Evolutionary conservation across 2,888 invertebrate genomes (phyloP).

Genomic region (Drosophila colorata): DNA sequence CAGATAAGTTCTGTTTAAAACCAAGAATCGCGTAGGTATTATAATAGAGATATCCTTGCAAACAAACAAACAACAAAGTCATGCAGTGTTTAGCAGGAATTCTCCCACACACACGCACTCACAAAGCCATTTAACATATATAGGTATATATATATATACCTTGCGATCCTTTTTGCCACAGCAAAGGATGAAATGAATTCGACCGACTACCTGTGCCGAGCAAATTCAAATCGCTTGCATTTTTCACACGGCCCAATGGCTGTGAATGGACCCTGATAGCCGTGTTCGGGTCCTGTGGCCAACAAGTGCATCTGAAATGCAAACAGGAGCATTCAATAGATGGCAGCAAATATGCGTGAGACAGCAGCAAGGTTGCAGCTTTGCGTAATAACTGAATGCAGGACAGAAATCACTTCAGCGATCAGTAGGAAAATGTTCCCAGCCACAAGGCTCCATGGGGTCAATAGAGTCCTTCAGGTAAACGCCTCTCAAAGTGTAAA

Average conservation of each 20-base stretch:
- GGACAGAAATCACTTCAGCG: conserved; percentile 32
- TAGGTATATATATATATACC: conserved; percentile 10
- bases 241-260: conserved; percentile 68
- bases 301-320: conserved; percentile 70
- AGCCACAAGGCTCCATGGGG: conserved; percentile 29
- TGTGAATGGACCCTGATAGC: conserved; percentile 58
- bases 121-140: conserved; percentile 51
- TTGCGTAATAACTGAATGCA: conserved; percentile 52
- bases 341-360: conserved; percentile 66
- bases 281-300: conserved; percentile 39
- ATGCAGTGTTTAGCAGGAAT: conserved; percentile 74
- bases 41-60: conserved; percentile 66
- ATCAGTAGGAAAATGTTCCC: conserved; percentile 21
- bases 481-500: conserved; percentile 36
- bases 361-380: conserved; percentile 56
- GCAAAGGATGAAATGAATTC: conserved; percentile 65
- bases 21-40: conserved; percentile 32
- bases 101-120: conserved; percentile 65
- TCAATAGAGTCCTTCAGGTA: conserved; percentile 41
- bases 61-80: conserved; percentile 73
- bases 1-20: conserved; percentile 46
- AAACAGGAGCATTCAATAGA: conserved; percentile 38
- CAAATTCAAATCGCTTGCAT: conserved; percentile 74
- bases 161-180: conserved; percentile 63
- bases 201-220: conserved; percentile 62